These are phyloP conservation scores for Lamellibrachia satsuma DNA, from an alignment of 2,888 invertebrate genomes.

Conservation along the genomic window DNA sequence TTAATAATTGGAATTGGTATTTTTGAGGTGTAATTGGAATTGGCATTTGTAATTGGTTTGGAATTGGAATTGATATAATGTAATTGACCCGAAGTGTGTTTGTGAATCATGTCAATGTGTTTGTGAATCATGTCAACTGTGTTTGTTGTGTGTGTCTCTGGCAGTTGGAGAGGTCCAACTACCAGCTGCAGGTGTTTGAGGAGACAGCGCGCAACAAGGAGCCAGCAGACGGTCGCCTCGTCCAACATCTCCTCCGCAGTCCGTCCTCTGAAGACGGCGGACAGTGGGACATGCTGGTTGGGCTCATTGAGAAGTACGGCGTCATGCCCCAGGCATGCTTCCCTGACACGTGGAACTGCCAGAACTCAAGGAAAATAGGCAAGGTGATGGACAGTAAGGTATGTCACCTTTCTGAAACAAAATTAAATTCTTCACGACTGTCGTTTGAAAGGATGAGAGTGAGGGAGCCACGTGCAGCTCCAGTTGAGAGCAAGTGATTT, in stretches of 20 bases:
- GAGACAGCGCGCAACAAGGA: slow-evolving; percentile 80
- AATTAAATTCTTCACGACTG: no score
- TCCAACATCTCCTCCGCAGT: slow-evolving; percentile 77
- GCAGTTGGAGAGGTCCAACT: slow-evolving; percentile 84
- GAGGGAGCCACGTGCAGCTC: no score
- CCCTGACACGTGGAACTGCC: slow-evolving; percentile 83
- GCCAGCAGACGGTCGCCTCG: slow-evolving; percentile 79
- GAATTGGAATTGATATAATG: slow-evolving; percentile 61
- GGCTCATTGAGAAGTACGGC: slow-evolving; percentile 86
- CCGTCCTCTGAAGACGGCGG: slow-evolving; percentile 65
- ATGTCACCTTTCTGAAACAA: slow-evolving; percentile 35
- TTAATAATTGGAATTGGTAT: no score
- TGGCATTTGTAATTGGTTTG: no score
- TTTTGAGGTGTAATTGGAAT: no score
- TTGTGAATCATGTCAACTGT: neutral
- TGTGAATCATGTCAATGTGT: neutral
- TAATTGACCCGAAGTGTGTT: neutral
- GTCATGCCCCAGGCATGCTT: slow-evolving; percentile 88
- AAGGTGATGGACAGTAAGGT: slow-evolving; percentile 84
- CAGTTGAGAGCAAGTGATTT: no score
- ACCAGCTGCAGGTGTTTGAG: slow-evolving; percentile 83
- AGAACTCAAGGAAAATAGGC: slow-evolving; percentile 80
- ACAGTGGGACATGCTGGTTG: slow-evolving; percentile 92
- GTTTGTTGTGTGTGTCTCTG: neutral
- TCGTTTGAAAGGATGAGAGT: no score